phyloP scores from a whole-genome alignment of 2,797 vertebrate genomes.

The Mormyrops attenuatus region DNA sequence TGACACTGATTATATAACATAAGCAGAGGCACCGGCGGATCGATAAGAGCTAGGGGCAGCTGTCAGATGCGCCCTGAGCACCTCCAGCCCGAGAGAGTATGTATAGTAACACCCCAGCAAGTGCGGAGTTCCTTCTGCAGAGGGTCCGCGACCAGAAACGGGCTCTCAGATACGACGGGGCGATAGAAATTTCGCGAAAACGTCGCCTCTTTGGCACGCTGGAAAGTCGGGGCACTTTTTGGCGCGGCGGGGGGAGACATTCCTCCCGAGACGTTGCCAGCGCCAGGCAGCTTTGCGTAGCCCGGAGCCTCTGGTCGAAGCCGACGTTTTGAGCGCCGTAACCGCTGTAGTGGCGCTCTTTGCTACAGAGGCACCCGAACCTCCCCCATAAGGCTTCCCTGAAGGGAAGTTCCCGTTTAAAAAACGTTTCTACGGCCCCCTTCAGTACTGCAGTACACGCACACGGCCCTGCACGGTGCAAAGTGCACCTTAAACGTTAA shows the following conservation, averaged over 20 bases:
- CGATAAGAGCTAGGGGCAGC: not conserved
- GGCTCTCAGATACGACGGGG: not conserved
- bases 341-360: not conserved
- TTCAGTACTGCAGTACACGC: not conserved
- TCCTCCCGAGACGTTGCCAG: not conserved
- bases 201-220: not conserved
- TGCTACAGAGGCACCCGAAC: not conserved
- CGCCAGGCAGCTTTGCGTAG: not conserved
- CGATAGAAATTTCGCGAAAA: constrained; percentile 24
- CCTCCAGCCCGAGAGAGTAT: not conserved
- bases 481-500: not conserved
- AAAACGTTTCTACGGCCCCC: not conserved
- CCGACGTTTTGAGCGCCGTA: not conserved
- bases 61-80: not conserved
- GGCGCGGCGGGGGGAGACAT: not conserved
- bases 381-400: not conserved
- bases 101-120: not conserved
- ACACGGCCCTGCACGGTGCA: not conserved
- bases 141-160: not conserved
- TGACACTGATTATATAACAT: constrained; percentile 23
- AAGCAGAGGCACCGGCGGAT: not conserved
- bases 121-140: constrained; percentile 14
- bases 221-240: not conserved
- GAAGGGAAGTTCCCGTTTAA: not conserved
- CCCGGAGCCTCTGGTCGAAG: not conserved